A percentile compares a stretch with the other conserved stretches of the same genome.
phyloP scores from a whole-genome alignment of 1,140 invertebrate species.

The Bombus fervidus region DNA sequence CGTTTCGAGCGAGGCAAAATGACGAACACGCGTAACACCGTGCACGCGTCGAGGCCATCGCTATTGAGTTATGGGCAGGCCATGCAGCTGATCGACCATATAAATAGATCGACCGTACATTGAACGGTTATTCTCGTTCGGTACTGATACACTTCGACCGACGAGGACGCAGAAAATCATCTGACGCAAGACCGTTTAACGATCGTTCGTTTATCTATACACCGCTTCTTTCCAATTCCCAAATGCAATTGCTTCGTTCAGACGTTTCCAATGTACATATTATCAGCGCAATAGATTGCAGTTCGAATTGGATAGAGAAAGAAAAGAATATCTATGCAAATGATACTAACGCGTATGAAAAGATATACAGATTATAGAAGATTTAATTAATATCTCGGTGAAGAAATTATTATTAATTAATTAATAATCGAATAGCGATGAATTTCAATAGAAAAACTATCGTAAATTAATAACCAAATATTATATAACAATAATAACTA shows the following conservation, averaged over 20 bases:
- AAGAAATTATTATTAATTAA: too few species aligned
- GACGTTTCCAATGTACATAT: neutral
- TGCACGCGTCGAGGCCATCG: conserved; percentile 5
- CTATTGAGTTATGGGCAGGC: conserved; percentile 59
- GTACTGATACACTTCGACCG: conserved; percentile 40
- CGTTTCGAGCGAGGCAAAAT: neutral
- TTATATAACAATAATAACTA: too few species aligned
- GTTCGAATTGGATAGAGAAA: too few species aligned
- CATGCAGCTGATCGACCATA: conserved; percentile 59
- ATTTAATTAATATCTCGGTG: too few species aligned
- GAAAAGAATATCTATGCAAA: too few species aligned
- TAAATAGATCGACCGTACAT: conserved; percentile 59
- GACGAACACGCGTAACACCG: neutral
- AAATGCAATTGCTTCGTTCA: neutral
- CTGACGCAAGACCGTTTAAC: conserved; percentile 30
- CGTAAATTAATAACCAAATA: too few species aligned
- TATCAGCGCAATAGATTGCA: too few species aligned
- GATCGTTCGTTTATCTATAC: conserved; percentile 1
- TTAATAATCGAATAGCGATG: too few species aligned
- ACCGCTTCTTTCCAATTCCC: neutral
- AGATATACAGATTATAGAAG: too few species aligned
- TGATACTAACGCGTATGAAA: too few species aligned
- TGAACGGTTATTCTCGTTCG: conserved; percentile 55
- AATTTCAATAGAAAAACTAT: too few species aligned
- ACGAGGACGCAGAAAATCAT: conserved; percentile 25